Percentiles rank a stretch among this genome's conserved stretches.
phyloP scores from a whole-genome alignment of 2,797 vertebrate genomes.

The Anabas testudineus region DNA sequence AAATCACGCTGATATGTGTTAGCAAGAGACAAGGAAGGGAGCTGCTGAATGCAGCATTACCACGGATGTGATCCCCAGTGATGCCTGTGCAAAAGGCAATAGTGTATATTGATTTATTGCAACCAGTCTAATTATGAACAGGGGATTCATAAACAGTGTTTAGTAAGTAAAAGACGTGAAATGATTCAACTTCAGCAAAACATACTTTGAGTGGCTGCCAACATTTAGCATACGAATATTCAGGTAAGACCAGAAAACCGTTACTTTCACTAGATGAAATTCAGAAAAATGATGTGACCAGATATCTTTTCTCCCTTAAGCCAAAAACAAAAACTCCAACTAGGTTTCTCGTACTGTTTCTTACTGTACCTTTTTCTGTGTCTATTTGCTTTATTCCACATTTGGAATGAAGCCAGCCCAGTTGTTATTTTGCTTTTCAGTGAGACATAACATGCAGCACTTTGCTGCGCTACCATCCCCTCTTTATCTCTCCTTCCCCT shows the following conservation, averaged over 20 bases:
- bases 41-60: constrained; percentile 64
- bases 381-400: constrained; percentile 11
- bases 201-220: constrained; percentile 8
- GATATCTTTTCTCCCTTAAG: not conserved
- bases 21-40: constrained; percentile 63
- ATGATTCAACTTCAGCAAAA: constrained; percentile 10
- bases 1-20: constrained; percentile 78
- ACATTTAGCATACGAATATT: not conserved
- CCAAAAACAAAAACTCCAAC: not conserved
- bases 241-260: not conserved
- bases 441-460: constrained; percentile 54
- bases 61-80: constrained; percentile 51
- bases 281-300: not conserved
- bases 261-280: not conserved
- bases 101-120: constrained; percentile 53
- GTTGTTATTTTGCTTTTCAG: constrained; percentile 66
- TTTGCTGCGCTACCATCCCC: constrained; percentile 40
- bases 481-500: constrained; percentile 42
- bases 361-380: not conserved
- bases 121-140: constrained; percentile 29
- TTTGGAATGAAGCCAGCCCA: constrained; percentile 43
- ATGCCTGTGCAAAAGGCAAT: constrained; percentile 50
- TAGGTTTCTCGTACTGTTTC: constrained; percentile 8
- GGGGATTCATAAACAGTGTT: constrained; percentile 29
- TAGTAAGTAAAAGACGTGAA: constrained; percentile 22